Base-by-base conservation (phyloP, 37 sponge, comb jelly and placozoan genomes). In the Halichondria panicea region DNA sequence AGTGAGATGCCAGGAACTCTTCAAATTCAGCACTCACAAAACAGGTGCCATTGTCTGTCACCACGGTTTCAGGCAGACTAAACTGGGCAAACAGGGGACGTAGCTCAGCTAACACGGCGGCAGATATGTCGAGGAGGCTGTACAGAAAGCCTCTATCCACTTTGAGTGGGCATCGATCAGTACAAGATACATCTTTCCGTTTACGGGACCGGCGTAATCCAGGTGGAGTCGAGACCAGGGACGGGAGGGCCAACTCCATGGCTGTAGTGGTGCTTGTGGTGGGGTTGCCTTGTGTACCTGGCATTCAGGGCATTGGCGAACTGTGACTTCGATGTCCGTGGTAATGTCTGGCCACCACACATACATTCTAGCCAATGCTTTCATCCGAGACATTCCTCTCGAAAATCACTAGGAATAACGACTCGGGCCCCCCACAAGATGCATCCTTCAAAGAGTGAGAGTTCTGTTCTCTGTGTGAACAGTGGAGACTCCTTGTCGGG, bases 401-500 rank as follows among this genome's bases (percentile, higher is more conserved):
- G 70, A 30, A 76, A 34, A 12, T 33, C 25, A 3, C 32, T 35
- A 3, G 74, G 79, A 22, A 78, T 63, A 27, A 85, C 22, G 0
- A 85, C 86, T 52, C 86, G n/a, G 1, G 52, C 50, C 27, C 79
- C 86, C 73, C 86, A 78, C 40, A 85, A 37, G 28, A 85, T 27
- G 39, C 86, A 85, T 12, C 40, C 61, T 22, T 66, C 40, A 45
- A 80, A 73, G 39, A 74, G 38, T 25, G 74, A 50, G 7, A 87
- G 27, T 61, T 87, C 71, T 2, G 61, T 18, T 8, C 36, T 38
- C 0, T 43, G n/a, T 0, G 22, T 0, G 7, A 21, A 19, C 35
- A 38, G 81, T 21, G 70, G 82, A 1, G 52, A 18, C 4, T 19
- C 38, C 18, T 31, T 37, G 1, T 1, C 57, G 1, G 65, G 78